Base-by-base conservation (phyloP, 2,113 vertebrate genomes). In the Cranoglanis bouderius region DNA sequence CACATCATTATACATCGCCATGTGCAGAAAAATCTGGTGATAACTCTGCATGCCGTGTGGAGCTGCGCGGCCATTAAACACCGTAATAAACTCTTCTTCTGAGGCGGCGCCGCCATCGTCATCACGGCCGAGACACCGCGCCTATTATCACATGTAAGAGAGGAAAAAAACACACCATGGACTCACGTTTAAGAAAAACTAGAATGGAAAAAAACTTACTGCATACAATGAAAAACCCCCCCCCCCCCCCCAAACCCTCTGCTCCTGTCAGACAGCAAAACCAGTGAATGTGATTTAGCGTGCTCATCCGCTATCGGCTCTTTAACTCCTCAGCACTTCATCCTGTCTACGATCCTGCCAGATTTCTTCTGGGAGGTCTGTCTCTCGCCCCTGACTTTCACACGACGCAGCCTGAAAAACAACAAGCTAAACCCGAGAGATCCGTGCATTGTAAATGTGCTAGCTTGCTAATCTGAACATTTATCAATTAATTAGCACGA, bases 1-100 rank as follows among this genome's bases (percentile, higher is more conserved):
- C 81, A 82, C 53, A 61, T 82, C 81, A 59, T 82, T 59, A 82
- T 82, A 82, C 53, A 35, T 5, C 7, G 80, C 35, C 51, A 35
- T 51, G 75, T 38, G 67, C 67, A 8, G 19, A 24, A 13, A 35
- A 13, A 16, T 32, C 49, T 7, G 49, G 14, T 32, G 77, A 53
- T 51, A 53, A 82, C n/a, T 55, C 29, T 9, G 32, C 81, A 57
- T 26, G 78, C n/a, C 32, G n/a, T 1, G 3, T 12, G 53, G 55
- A 59, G 81, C 81, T 1, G 32, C 53, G 8, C 35, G 19, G 53
- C 55, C 55, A 82, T 82, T 40, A 82, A 82, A 40, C 53, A 6
- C 19, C 3, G 21, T 59, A 59, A 59, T 82, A 61, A 82, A 82
- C 9, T 26, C 55, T 26, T 26, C 19, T 55, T 21, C 49, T 82